phyloP scores from a whole-genome alignment of 2,113 vertebrate genomes.

The Nibea albiflora region DNA sequence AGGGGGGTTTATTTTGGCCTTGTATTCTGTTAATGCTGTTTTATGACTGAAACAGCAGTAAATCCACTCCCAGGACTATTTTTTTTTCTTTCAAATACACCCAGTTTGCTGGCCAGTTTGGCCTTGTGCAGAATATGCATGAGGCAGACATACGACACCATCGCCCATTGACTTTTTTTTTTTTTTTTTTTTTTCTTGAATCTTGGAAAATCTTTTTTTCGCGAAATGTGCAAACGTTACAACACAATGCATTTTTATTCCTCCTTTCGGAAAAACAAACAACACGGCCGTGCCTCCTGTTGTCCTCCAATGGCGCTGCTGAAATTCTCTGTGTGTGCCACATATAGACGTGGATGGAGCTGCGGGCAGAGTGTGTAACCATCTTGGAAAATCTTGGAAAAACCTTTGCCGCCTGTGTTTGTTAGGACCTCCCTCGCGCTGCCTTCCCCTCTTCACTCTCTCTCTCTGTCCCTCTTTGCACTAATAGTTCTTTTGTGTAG shows the following conservation, averaged over 20 bases:
- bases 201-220: constrained; percentile 1
- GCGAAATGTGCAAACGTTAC: not conserved
- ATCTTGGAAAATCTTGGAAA: constrained; percentile 67
- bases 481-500: constrained; percentile 89
- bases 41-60: constrained; percentile 75
- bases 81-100: constrained; percentile 58
- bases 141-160: constrained; percentile 41
- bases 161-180: constrained; percentile 30
- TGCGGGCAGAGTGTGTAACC: constrained; percentile 22
- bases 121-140: constrained; percentile 56
- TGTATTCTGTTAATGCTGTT: constrained; percentile 64
- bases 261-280: constrained; percentile 12
- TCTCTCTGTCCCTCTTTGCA: constrained; percentile 79
- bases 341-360: not conserved
- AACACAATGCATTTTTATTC: not conserved
- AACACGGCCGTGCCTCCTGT: not conserved
- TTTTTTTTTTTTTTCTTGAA: not conserved
- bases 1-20: constrained; percentile 62
- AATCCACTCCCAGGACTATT: constrained; percentile 58
- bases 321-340: not conserved
- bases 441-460: constrained; percentile 69
- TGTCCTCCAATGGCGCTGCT: not conserved
- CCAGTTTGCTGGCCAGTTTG: constrained; percentile 37
- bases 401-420: constrained; percentile 53
- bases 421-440: constrained; percentile 73